Percentiles rank a stretch among this genome's conserved stretches.
Evolutionary conservation across 2,113 vertebrate genomes (phyloP).

Genomic region (Eidolon helvum): DNA sequence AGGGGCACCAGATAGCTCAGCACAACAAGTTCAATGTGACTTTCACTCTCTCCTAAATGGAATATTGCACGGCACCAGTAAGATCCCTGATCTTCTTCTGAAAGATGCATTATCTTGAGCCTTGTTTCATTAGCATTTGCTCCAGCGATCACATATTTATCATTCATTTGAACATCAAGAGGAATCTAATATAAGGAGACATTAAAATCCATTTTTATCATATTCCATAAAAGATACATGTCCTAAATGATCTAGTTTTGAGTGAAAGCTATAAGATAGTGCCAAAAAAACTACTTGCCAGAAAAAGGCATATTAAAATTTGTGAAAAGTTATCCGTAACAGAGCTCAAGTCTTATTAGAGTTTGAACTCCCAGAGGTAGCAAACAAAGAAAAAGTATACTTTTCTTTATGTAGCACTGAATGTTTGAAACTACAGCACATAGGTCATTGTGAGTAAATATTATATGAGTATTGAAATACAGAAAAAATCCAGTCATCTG

Average conservation of each 20-base stretch:
- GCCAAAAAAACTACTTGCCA: neutral
- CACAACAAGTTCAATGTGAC: constrained; percentile 82
- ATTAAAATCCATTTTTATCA: neutral
- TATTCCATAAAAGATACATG: neutral
- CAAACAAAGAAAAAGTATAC: neutral
- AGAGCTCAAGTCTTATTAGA: neutral
- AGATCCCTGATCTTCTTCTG: constrained; percentile 80
- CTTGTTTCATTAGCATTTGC: constrained; percentile 20
- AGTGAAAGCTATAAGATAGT: neutral
- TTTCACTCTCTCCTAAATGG: constrained; percentile 72
- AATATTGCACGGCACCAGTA: constrained; percentile 89
- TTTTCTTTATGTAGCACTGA: neutral
- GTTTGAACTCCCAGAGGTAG: neutral
- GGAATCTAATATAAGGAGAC: constrained; percentile 67
- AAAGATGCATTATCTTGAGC: constrained; percentile 84
- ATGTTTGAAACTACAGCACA: neutral
- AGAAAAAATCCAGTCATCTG: neutral
- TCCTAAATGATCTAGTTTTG: neutral
- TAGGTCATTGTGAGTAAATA: neutral
- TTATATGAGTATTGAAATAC: neutral
- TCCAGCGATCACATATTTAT: constrained; percentile 68
- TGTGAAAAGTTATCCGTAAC: neutral
- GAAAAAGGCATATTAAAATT: neutral
- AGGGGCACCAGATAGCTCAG: constrained; percentile 88
- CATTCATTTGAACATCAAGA: constrained; percentile 43